These are phyloP conservation scores for Antedon bifida DNA, from an alignment of 35 echinoderm and acorn worm genomes.

Conservation along the genomic window DNA sequence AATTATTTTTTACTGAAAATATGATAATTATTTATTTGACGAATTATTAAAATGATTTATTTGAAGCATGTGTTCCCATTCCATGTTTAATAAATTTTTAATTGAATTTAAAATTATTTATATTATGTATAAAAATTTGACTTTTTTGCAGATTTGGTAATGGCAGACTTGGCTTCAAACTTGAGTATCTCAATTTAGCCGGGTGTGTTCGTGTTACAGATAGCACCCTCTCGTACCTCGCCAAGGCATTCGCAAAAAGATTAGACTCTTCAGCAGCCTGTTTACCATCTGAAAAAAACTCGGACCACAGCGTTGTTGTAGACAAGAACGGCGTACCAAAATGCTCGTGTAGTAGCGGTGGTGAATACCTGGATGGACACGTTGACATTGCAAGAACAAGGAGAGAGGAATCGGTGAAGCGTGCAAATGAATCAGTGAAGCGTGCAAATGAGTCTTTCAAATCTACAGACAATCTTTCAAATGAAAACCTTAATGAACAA, in stretches of 20 bases:
- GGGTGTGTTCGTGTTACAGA: constrained; percentile 64
- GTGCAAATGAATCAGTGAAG: neutral
- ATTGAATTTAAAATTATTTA: too few species aligned
- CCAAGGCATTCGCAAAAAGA: constrained; percentile 18
- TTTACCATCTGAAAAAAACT: neutral
- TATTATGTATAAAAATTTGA: too few species aligned
- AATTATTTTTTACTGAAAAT: neutral
- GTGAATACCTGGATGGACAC: neutral
- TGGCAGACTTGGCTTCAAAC: constrained; percentile 25
- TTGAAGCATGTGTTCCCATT: too few species aligned
- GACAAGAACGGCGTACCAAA: constrained; percentile 9
- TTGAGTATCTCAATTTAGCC: constrained; percentile 59
- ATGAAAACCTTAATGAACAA: neutral
- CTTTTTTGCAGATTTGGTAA: constrained; percentile 29
- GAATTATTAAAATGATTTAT: too few species aligned
- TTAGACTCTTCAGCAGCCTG: neutral
- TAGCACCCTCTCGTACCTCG: constrained; percentile 29
- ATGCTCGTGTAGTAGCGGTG: neutral
- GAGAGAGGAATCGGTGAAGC: neutral
- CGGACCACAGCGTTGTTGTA: neutral
- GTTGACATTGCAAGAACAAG: neutral
- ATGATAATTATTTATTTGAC: too few species aligned
- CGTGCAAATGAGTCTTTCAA: neutral
- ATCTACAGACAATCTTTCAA: neutral
- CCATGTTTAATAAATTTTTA: too few species aligned